Conservation (phyloP, 2,113 vertebrate species). For the Mormyrus lacerda region DNA sequence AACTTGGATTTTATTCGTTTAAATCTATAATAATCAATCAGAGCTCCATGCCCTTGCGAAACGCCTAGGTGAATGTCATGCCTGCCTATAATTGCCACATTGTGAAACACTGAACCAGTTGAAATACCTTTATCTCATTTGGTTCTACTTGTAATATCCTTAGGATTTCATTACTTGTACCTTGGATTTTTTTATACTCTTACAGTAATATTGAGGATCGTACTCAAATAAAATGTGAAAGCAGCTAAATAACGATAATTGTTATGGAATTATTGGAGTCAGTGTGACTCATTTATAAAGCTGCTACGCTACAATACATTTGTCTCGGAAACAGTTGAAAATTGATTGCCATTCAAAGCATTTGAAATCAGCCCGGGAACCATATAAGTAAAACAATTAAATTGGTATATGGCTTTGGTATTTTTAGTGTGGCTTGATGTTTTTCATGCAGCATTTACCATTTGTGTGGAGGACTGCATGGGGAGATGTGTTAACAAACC, state of each 20-base stretch:
- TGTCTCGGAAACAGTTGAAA: background rate
- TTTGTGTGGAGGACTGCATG: background rate
- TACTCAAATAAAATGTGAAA: background rate
- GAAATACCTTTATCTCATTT: background rate
- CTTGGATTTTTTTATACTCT: background rate
- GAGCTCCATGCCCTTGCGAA: slow-evolving; percentile 33
- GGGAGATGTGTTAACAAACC: background rate
- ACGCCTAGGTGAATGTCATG: slow-evolving; percentile 35
- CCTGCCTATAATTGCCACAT: background rate
- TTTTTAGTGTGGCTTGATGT: background rate
- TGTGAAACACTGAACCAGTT: background rate
- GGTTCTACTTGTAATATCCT: background rate
- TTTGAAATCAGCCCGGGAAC: background rate
- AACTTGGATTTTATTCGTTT: slow-evolving; percentile 21
- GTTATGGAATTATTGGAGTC: background rate
- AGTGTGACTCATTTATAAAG: background rate
- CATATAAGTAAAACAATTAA: background rate
- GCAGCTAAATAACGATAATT: background rate
- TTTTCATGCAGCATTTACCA: background rate
- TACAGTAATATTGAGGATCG: background rate
- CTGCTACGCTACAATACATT: background rate
- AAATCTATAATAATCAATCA: slow-evolving; percentile 11
- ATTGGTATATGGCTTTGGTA: background rate
- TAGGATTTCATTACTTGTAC: background rate
- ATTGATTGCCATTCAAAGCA: background rate